Conservation (phyloP, 2,797 vertebrate species). For the Huso huso region DNA sequence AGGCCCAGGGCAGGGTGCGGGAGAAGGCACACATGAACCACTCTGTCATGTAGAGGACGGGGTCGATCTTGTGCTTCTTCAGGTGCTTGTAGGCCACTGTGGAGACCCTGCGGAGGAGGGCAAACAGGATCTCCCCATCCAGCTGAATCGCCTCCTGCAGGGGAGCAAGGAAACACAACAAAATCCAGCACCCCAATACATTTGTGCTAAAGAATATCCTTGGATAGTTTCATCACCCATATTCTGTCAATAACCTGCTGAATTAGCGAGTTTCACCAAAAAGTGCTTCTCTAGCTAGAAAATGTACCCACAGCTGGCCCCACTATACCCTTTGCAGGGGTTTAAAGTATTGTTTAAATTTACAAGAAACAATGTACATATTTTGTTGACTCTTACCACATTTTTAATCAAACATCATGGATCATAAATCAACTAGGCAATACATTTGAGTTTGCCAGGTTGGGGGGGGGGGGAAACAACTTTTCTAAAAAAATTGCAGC, state of each 20-base stretch:
- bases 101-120: conserved; percentile 77
- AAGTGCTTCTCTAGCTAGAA: no score
- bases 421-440: no score
- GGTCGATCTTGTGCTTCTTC: conserved; percentile 92
- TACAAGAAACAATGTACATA: no score
- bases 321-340: no score
- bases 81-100: conserved; percentile 81
- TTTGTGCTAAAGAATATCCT: not conserved
- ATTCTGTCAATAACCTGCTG: no score
- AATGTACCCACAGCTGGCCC: no score
- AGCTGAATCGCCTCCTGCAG: conserved; percentile 90
- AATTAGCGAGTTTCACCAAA: no score
- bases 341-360: no score
- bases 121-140: conserved; percentile 91
- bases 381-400: no score
- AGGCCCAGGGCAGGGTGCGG: conserved; percentile 92
- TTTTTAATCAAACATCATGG: no score
- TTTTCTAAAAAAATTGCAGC: no score
- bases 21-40: conserved; percentile 99
- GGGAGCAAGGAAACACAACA: not conserved
- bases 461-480: not conserved
- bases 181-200: not conserved
- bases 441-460: not conserved
- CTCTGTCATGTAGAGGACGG: conserved; percentile 97
- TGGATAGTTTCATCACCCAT: not conserved